Conservation (phyloP, 2,113 vertebrate species). For the Atractosteus spatula region DNA sequence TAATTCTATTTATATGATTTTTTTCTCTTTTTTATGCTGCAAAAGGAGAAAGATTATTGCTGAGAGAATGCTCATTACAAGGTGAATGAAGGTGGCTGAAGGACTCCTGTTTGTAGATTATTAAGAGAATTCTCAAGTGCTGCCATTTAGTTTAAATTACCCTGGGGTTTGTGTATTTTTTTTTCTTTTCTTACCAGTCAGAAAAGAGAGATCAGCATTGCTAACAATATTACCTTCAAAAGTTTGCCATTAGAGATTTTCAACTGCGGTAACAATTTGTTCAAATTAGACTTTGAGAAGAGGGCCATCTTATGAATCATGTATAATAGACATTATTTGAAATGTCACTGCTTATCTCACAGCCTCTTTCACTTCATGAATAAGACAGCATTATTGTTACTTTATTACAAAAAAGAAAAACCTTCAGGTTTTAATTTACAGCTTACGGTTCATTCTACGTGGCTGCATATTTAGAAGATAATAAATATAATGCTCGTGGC, state of each 20-base stretch:
- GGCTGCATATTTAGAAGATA: background rate
- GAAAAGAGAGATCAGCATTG: slow-evolving; percentile 24
- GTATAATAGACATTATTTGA: background rate
- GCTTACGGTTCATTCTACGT: background rate
- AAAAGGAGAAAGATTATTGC: slow-evolving; percentile 46
- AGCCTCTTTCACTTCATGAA: background rate
- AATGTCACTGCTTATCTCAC: slow-evolving; percentile 8
- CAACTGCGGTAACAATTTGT: slow-evolving; percentile 22
- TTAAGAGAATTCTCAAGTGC: slow-evolving; percentile 53
- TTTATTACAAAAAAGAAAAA: slow-evolving; percentile 7
- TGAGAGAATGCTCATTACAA: slow-evolving; percentile 53
- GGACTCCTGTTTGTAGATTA: slow-evolving; percentile 46
- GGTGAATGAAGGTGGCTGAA: slow-evolving; percentile 56
- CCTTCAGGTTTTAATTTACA: background rate
- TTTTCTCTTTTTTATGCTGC: slow-evolving; percentile 31
- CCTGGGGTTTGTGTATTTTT: slow-evolving; percentile 15
- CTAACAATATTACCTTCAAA: slow-evolving; percentile 10
- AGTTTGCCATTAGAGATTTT: slow-evolving; percentile 17
- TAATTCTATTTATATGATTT: slow-evolving; percentile 66
- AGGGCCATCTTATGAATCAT: background rate
- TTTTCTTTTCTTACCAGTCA: background rate
- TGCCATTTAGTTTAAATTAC: slow-evolving; percentile 37
- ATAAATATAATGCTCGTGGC: background rate
- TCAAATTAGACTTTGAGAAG: background rate
- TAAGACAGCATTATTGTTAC: slow-evolving; percentile 5